phyloP scores from a whole-genome alignment of 2,113 vertebrate species.

The Benitochromis conjunctus region DNA sequence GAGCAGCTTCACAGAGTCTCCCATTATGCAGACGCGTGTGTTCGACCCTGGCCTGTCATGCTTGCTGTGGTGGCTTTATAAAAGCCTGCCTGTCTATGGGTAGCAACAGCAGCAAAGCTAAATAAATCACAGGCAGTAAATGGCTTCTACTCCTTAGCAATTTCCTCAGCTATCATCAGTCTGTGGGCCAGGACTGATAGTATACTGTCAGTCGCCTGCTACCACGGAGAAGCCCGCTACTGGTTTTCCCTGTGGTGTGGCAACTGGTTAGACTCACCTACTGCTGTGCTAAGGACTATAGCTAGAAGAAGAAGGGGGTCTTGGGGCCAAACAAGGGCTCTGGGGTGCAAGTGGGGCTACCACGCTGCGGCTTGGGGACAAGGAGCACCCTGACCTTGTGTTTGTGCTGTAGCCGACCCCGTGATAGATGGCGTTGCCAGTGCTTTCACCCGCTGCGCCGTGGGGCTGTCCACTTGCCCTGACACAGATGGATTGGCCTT shows the following conservation, averaged over 20 bases:
- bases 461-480: constrained; percentile 62
- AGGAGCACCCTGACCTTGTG: constrained; percentile 68
- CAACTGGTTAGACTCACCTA: background rate
- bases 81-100: constrained; percentile 20
- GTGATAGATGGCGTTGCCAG: constrained; percentile 72
- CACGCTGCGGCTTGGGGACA: background rate
- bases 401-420: constrained; percentile 59
- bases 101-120: constrained; percentile 28
- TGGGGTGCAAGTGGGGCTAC: constrained; percentile 16
- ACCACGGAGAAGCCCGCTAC: background rate
- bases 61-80: background rate
- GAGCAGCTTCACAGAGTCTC: background rate
- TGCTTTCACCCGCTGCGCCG: constrained; percentile 45
- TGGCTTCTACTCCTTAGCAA: constrained; percentile 43
- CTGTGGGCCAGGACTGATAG: constrained; percentile 38
- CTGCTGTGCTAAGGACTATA: background rate
- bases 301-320: background rate
- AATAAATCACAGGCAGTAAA: constrained; percentile 56
- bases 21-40: background rate
- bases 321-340: constrained; percentile 12
- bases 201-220: constrained; percentile 23
- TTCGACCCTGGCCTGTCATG: background rate
- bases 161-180: constrained; percentile 51
- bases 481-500: constrained; percentile 73
- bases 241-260: background rate